Conservation (phyloP, 2,888 invertebrate genomes). For the Mesorhabditis belari region DNA sequence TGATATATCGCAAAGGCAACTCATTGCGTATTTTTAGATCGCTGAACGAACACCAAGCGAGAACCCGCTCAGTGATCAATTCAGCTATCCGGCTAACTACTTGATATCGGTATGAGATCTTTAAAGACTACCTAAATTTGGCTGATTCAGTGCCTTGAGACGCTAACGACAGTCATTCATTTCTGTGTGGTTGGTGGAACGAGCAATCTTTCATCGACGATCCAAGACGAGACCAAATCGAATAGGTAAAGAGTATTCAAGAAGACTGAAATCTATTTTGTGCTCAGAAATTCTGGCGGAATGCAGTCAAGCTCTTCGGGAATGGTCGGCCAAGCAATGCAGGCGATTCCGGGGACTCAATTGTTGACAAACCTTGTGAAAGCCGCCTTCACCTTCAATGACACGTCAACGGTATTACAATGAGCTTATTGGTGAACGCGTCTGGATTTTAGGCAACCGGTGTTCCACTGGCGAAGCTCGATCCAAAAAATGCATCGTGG, state of each 20-base stretch:
- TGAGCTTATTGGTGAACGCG: constrained; percentile 1
- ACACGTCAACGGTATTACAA: constrained; percentile 1
- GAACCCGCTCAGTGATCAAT: neutral
- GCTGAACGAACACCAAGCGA: neutral
- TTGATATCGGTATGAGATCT: constrained; percentile 21
- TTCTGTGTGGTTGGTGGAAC: constrained; percentile 43
- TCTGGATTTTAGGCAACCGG: constrained; percentile 2
- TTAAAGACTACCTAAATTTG: neutral
- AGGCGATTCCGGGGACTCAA: constrained; percentile 43
- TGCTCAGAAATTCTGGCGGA: neutral
- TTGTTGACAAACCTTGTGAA: neutral
- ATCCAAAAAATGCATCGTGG: constrained; percentile 30
- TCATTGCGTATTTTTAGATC: neutral
- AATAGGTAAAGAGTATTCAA: neutral
- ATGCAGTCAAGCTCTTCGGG: neutral
- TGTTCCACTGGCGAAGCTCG: constrained; percentile 7
- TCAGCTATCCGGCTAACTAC: constrained; percentile 46
- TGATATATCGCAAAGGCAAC: no score
- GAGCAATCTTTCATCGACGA: neutral
- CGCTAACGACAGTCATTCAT: constrained; percentile 48
- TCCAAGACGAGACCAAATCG: neutral
- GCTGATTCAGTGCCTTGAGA: constrained; percentile 40
- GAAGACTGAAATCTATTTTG: neutral
- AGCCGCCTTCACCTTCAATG: neutral
- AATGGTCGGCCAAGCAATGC: constrained; percentile 28